Base-by-base conservation (phyloP, 1,140 invertebrate species). In the Oryctes rhinoceros region DNA sequence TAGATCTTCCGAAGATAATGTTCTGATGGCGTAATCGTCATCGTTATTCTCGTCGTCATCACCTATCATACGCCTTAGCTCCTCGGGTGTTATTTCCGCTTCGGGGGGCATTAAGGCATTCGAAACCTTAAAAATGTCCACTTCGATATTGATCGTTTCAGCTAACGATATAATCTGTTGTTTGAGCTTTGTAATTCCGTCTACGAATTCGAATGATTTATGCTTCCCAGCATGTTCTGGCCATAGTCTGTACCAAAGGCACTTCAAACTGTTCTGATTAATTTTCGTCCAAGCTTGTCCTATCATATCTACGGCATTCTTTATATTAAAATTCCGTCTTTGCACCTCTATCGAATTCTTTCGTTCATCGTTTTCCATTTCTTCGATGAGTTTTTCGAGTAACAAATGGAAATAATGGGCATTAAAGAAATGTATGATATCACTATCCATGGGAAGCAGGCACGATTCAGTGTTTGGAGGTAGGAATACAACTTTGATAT, bases 361-460 rank as follows among this genome's bases (percentile, higher is more conserved):
- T 24, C 35, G 20, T 24, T 71, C 65, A 35, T 18, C 15, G 18
- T 9, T 15, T 71, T 35, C 20, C 24, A 71, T 71, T 39, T 47
- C 37, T 15, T 76, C 75, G 39, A 76, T 15, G 4, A 76, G 44
- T 30, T 76, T 47, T 44, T 76, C 39, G 35, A 76, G 18, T 13
- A 76, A 15, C 47, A 47, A 24, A 47, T 76, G n/a, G 75, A 76
- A 76, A 76, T 76, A 76, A 48, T 76, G 47, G 13, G 75, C 75
- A 18, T 76, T 76, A 13, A 76, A 47, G 39, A 18, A 47, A 6
- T 44, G 18, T n/a, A 76, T 76, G 20, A 49, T 49, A 20, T 49
- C 44, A 30, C 18, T 20, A 15, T 76, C 75, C 44, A 76, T 76
- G 6, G 75, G 75, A n/a, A 44, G 75, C 47, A 76, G 10, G 20